Evolutionary conservation across 2,113 vertebrate species (phyloP).

Genomic region (Scomber colias): DNA sequence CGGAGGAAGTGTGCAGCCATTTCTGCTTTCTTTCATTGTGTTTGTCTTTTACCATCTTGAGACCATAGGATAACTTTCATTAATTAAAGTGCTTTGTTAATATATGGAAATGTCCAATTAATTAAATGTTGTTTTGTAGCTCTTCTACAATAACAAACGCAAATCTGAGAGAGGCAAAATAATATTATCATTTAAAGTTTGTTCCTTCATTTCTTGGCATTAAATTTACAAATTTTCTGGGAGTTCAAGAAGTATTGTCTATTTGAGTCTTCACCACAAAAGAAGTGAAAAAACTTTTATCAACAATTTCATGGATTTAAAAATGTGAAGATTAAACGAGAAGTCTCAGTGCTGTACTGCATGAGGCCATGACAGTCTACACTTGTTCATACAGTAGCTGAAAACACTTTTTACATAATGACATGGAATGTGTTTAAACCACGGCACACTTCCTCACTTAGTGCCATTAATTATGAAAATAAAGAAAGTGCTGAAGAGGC

Average conservation of each 20-base stretch:
- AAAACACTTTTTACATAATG: slow-evolving; percentile 51
- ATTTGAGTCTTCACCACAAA: background rate
- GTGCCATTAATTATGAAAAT: slow-evolving; percentile 64
- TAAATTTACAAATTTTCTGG: too few relatives aligned
- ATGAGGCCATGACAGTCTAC: slow-evolving; percentile 21
- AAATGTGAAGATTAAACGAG: background rate
- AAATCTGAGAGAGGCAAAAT: too few relatives aligned
- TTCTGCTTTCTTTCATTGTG: too few relatives aligned
- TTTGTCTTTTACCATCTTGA: too few relatives aligned
- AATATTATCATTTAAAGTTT: background rate
- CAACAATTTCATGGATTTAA: background rate
- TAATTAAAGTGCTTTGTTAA: background rate
- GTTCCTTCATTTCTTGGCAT: background rate
- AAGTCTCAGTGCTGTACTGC: background rate
- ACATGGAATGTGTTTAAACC: slow-evolving; percentile 45
- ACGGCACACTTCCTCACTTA: slow-evolving; percentile 43
- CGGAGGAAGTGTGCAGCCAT: too few relatives aligned
- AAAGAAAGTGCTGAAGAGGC: slow-evolving; percentile 28
- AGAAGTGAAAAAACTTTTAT: background rate
- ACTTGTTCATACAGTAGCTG: slow-evolving; percentile 37
- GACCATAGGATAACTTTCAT: too few relatives aligned
- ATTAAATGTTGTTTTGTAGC: background rate
- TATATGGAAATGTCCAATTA: background rate
- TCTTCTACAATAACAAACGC: background rate
- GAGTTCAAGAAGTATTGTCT: background rate